Conservation (phyloP, 2,797 vertebrate species). For the Gephyroberyx darwinii region DNA sequence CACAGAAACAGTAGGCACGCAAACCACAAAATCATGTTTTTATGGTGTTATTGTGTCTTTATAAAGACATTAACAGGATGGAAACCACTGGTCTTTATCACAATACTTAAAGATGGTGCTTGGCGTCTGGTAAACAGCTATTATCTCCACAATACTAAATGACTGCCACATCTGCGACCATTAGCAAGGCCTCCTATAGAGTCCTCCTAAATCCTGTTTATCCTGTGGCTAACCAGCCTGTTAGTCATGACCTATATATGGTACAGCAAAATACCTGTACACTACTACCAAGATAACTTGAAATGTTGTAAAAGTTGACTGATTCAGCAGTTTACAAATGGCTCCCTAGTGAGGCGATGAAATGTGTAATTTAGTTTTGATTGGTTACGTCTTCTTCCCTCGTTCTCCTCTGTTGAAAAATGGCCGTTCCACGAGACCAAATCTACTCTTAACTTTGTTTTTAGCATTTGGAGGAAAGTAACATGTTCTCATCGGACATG, state of each 20-base stretch:
- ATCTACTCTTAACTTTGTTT: slow-evolving; percentile 48
- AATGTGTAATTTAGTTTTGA: neutral
- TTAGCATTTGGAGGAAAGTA: slow-evolving; percentile 53
- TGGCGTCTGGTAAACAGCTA: slow-evolving; percentile 74
- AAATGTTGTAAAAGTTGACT: slow-evolving; percentile 26
- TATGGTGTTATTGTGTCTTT: slow-evolving; percentile 75
- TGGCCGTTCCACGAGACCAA: neutral
- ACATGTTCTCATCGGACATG: slow-evolving; percentile 42
- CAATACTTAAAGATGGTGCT: slow-evolving; percentile 59
- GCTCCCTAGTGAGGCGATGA: neutral
- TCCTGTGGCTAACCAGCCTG: slow-evolving; percentile 61
- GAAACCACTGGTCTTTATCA: slow-evolving; percentile 71
- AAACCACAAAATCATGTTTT: slow-evolving; percentile 75
- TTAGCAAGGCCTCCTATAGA: slow-evolving; percentile 60
- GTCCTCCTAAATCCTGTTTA: slow-evolving; percentile 64
- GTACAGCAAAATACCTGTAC: slow-evolving; percentile 58
- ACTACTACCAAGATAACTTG: slow-evolving; percentile 28
- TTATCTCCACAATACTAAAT: slow-evolving; percentile 72
- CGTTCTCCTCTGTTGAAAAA: neutral
- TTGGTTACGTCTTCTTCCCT: neutral
- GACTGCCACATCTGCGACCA: slow-evolving; percentile 56
- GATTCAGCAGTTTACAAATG: slow-evolving; percentile 56
- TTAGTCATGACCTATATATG: slow-evolving; percentile 72
- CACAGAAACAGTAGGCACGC: slow-evolving; percentile 52
- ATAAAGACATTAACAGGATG: slow-evolving; percentile 68